A percentile compares a stretch with the other conserved stretches of the same genome.
These are phyloP conservation scores for Neoaliturus tenellus DNA, from an alignment of 2,888 invertebrate species.

Conservation along the genomic window DNA sequence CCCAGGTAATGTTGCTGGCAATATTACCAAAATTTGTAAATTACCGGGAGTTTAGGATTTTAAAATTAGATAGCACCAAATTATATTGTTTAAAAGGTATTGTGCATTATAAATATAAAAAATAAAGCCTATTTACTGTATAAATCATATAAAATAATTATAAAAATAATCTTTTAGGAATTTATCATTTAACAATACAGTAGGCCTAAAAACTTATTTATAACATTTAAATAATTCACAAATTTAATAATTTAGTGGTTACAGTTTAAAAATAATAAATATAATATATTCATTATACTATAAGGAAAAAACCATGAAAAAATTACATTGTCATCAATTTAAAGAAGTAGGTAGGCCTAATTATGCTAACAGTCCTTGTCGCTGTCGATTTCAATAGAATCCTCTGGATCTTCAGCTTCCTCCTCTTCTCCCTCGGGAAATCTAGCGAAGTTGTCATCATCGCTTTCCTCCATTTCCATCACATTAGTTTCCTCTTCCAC, in stretches of 20 bases:
- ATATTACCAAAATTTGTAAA: slow-evolving; percentile 14
- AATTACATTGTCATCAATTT: neutral
- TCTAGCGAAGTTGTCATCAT: neutral
- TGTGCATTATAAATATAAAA: neutral
- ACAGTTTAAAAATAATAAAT: neutral
- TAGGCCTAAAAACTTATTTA: neutral
- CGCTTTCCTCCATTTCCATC: slow-evolving; percentile 1
- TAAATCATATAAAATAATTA: neutral
- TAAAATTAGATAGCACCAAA: neutral
- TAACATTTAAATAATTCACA: neutral
- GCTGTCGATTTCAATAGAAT: neutral
- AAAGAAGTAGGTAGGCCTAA: neutral
- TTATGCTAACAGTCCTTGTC: neutral
- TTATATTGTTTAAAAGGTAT: neutral
- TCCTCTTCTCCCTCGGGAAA: neutral
- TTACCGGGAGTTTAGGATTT: slow-evolving; percentile 7
- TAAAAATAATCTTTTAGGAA: neutral
- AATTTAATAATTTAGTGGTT: neutral
- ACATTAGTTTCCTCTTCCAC: neutral
- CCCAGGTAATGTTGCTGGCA: neutral
- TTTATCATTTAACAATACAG: slow-evolving; percentile 22
- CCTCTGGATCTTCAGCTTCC: neutral
- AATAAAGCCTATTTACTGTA: neutral
- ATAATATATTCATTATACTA: neutral
- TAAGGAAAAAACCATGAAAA: neutral